Base-by-base conservation (phyloP, 2,888 invertebrate genomes). In the Xylocampa areola region DNA sequence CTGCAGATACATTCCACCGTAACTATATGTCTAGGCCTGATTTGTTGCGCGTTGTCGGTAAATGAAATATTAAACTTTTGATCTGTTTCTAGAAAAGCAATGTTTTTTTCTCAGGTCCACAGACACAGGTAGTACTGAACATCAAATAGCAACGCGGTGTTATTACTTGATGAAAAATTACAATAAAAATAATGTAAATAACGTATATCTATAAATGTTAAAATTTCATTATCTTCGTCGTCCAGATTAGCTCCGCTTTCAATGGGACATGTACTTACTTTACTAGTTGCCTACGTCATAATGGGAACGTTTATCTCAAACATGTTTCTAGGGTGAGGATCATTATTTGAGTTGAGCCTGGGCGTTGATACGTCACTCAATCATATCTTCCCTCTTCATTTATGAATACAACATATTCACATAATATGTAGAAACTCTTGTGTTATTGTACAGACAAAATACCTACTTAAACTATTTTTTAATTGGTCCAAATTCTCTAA, bases 391-490 rank as follows among this genome's bases (percentile, higher is more conserved):
- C 27, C 29, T n/a, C 8, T 27, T 29, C 30, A 30, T 59, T 16
- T 10, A 60, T 10, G 67, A 49, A 68, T 29, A 65, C 29, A 51
- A 48, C 27, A 32, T 7, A 37, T 48, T 21, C 17, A 33, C 47
- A 39, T 27, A 39, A 13, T 32, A 43, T 43, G 32, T 43, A 64
- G 39, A 48, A 36, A 40, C 36, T 1, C 1, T 45, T 36, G 23
- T 57, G 30, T 41, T 51, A 59, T 54, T 41, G 7, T 33, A 11
- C 14, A 43, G 47, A 68, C 40, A 64, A 49, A 43, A 30, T 23
- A 49, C 51, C 3, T 3, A 66, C 52, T 60, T 45, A 64, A 10
- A 41, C 40, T 37, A 35, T 49, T 45, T 53, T 58, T 53, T 65
- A 68, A 62, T 62, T 41, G 50, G 21, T 30, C 13, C 47, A 39